Conservation (phyloP, 2,113 vertebrate genomes). For the Symphodus melops region DNA sequence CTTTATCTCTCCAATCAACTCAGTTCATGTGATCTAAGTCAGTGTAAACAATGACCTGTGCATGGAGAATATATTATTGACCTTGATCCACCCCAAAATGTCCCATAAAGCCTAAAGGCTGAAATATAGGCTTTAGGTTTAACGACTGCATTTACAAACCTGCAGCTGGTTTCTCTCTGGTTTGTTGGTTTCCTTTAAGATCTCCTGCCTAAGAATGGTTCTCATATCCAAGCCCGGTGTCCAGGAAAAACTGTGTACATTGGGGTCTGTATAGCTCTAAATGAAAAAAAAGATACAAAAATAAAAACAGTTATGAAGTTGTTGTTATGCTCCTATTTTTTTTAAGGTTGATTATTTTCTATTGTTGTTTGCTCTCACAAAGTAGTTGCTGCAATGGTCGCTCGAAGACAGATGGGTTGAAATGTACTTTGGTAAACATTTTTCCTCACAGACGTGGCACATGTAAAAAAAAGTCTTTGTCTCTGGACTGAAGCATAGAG, state of each 20-base stretch:
- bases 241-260: slow-evolving; percentile 59
- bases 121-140: too few relatives aligned
- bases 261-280: slow-evolving; percentile 57
- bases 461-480: slow-evolving; percentile 4
- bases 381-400: slow-evolving; percentile 56
- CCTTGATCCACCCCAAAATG: too few relatives aligned
- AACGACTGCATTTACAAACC: slow-evolving; percentile 26
- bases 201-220: rapidly evolving
- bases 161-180: not conserved
- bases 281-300: too few relatives aligned
- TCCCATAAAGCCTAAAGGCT: too few relatives aligned
- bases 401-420: not conserved
- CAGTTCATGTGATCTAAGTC: too few relatives aligned
- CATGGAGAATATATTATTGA: too few relatives aligned
- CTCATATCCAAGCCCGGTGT: not conserved
- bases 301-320: not conserved
- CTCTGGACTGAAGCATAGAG: slow-evolving; percentile 34
- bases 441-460: slow-evolving; percentile 69
- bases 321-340: not conserved
- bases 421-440: rapidly evolving
- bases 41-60: too few relatives aligned
- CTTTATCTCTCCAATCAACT: too few relatives aligned
- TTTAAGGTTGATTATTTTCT: not conserved
- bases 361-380: slow-evolving; percentile 38
- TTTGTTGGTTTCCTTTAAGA: not conserved